Evolutionary conservation across 1,140 invertebrate species (phyloP).

Genomic region (Lucilia sericata): DNA sequence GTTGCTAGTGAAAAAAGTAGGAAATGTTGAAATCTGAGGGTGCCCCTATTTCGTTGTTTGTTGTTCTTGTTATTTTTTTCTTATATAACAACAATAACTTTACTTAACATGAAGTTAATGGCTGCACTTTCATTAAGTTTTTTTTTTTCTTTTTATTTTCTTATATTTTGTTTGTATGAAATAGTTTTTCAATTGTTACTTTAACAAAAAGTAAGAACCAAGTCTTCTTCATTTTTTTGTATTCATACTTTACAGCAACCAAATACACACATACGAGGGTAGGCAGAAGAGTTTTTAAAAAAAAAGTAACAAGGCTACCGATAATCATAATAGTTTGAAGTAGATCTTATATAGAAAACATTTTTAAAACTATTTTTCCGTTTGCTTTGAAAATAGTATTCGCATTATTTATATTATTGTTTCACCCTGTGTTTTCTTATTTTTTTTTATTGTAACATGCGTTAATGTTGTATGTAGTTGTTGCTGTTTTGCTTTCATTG

Average conservation of each 20-base stretch:
- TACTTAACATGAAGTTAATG: slow-evolving; percentile 24
- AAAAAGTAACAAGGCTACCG: too few species aligned
- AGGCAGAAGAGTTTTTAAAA: too few species aligned
- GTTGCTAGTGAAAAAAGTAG: neutral
- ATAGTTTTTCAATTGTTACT: slow-evolving; percentile 23
- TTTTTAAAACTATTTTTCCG: too few species aligned
- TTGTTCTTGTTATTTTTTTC: neutral
- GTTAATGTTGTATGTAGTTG: neutral
- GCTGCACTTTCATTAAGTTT: neutral
- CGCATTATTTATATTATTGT: too few species aligned
- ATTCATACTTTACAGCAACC: too few species aligned
- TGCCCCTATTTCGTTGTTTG: neutral
- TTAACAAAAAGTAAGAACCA: neutral
- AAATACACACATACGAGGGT: too few species aligned
- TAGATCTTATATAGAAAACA: too few species aligned
- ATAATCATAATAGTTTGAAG: too few species aligned
- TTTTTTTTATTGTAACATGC: neutral
- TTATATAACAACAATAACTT: neutral
- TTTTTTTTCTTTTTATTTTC: neutral
- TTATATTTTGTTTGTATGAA: neutral
- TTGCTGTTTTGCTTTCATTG: neutral
- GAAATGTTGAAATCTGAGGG: neutral
- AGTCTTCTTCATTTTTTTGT: neutral
- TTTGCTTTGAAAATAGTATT: too few species aligned
- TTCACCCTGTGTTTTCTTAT: neutral